A percentile compares a stretch with the other conserved stretches of the same genome.
Conservation (phyloP, 2,888 invertebrate species). For the Agrotis ipsilon region DNA sequence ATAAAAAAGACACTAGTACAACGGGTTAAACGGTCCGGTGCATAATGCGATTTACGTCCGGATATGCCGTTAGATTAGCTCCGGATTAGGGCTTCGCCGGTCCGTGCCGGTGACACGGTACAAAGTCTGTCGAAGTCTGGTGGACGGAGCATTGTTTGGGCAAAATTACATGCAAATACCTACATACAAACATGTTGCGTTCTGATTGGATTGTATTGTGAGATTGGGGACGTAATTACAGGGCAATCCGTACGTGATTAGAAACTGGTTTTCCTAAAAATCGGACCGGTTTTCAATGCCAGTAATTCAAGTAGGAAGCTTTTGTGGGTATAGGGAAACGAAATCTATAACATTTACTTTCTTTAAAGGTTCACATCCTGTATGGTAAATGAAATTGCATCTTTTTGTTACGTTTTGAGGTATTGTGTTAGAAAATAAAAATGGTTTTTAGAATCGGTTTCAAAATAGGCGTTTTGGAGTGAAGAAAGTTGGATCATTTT, state of each 20-base stretch:
- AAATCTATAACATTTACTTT: constrained; percentile 4
- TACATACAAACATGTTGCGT: constrained; percentile 13
- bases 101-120: constrained; percentile 24
- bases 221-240: constrained; percentile 39
- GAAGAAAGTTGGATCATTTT: too few relatives aligned
- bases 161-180: constrained; percentile 31
- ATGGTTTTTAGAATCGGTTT: too few relatives aligned
- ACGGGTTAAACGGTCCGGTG: constrained; percentile 49
- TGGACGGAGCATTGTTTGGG: constrained; percentile 18
- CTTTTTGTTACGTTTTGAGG: background rate
- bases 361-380: background rate
- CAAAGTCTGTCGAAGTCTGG: constrained; percentile 2
- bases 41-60: constrained; percentile 69
- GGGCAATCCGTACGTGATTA: constrained; percentile 5
- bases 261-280: background rate
- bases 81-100: constrained; percentile 69
- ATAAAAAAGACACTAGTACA: constrained; percentile 35
- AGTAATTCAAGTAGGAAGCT: background rate
- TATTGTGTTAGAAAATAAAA: background rate
- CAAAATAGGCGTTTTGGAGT: too few relatives aligned
- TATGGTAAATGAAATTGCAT: background rate
- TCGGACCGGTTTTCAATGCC: background rate
- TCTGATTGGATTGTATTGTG: constrained; percentile 36
- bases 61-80: constrained; percentile 67
- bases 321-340: background rate